Conservation (phyloP, 2,888 invertebrate genomes). For the Tenthredo amoena region DNA sequence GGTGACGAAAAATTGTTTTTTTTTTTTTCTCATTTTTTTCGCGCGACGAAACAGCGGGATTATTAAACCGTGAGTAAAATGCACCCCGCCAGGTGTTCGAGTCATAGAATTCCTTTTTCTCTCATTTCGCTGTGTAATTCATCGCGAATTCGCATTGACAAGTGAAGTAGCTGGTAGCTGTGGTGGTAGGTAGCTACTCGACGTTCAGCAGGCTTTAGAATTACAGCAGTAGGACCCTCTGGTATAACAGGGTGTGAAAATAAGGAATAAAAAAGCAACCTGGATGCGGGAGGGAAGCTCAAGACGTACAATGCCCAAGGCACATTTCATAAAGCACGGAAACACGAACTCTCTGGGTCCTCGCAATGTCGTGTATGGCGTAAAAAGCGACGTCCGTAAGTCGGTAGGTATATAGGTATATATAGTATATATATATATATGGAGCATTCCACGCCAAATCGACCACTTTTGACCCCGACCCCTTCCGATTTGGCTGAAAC, state of each 20-base stretch:
- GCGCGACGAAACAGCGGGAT: background rate
- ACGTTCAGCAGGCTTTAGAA: background rate
- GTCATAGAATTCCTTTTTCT: background rate
- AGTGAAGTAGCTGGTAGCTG: background rate
- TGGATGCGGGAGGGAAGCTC: background rate
- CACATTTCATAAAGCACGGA: background rate
- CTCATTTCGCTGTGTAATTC: background rate
- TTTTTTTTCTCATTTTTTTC: background rate
- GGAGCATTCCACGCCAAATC: too few species aligned
- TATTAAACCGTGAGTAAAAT: background rate
- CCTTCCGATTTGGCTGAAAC: too few species aligned
- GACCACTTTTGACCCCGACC: too few species aligned
- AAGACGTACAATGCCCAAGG: conserved; percentile 13
- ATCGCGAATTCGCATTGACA: background rate
- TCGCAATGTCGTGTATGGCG: background rate
- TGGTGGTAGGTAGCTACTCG: background rate
- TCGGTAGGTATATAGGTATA: background rate
- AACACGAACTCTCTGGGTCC: background rate
- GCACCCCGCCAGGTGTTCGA: background rate
- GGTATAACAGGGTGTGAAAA: conserved; percentile 6
- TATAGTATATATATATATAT: too few species aligned
- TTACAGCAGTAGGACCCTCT: background rate
- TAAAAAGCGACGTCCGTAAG: conserved; percentile 35
- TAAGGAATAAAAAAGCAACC: background rate
- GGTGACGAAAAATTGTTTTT: background rate